Percentiles rank a stretch among this genome's conserved stretches.
These are phyloP conservation scores for Poeciliopsis turrubarensis DNA, from an alignment of 2,113 vertebrate species.

Conservation along the genomic window DNA sequence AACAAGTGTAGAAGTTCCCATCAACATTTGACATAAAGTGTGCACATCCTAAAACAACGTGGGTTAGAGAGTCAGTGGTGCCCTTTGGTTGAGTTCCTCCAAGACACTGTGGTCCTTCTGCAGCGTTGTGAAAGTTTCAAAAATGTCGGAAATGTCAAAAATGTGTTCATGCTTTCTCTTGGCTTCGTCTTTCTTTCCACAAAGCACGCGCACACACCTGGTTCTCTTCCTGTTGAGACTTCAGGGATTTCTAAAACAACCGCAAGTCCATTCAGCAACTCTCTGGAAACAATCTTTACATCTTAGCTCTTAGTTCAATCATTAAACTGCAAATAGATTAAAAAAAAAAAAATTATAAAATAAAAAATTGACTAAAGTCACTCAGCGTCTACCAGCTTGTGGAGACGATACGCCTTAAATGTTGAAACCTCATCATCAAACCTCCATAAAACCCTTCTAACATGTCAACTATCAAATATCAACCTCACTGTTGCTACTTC, in stretches of 20 bases:
- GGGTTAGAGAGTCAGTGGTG: neutral
- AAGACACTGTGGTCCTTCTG: neutral
- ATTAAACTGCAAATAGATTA: constrained; percentile 29
- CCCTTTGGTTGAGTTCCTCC: constrained; percentile 8
- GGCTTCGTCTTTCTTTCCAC: constrained; percentile 1
- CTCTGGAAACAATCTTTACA: constrained; percentile 36
- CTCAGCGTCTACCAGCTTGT: constrained; percentile 41
- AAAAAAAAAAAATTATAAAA: constrained; percentile 10
- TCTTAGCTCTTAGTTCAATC: constrained; percentile 20
- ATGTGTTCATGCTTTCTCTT: neutral
- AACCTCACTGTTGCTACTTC: constrained; percentile 29
- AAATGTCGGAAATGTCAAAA: neutral
- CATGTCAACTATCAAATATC: constrained; percentile 25
- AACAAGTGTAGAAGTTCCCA: constrained; percentile 11
- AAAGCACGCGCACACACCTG: neutral
- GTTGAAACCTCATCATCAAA: constrained; percentile 13
- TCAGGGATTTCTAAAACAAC: neutral
- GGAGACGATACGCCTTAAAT: constrained; percentile 7
- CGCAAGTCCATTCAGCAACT: constrained; percentile 25
- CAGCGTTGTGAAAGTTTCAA: constrained; percentile 4
- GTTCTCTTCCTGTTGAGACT: constrained; percentile 2
- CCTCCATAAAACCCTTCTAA: constrained; percentile 17
- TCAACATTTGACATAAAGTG: constrained; percentile 5
- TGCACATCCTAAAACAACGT: neutral
- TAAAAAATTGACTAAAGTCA: constrained; percentile 32